phyloP scores from a whole-genome alignment of 2,888 invertebrate genomes.

The Dynastes tityus region DNA sequence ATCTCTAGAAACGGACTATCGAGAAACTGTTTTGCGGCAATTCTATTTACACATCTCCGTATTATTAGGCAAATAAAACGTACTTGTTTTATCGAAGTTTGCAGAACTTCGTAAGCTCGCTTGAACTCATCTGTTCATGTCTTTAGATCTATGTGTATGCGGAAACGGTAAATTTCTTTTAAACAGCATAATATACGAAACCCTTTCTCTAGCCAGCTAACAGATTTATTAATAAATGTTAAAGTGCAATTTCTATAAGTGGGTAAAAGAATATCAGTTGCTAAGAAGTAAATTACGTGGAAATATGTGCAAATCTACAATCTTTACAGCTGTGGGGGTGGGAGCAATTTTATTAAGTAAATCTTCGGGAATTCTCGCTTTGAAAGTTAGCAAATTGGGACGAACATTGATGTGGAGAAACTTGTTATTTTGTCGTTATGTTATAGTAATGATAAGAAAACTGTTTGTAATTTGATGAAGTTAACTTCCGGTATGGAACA shows the following conservation, averaged over 20 bases:
- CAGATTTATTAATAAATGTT: slow-evolving; percentile 6
- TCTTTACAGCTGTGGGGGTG: background rate
- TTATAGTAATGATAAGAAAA: background rate
- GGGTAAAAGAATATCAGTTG: background rate
- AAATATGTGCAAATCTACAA: background rate
- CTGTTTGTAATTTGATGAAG: no score
- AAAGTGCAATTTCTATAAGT: slow-evolving; percentile 7
- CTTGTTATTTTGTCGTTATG: background rate
- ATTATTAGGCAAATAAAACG: background rate
- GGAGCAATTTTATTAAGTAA: slow-evolving; percentile 13
- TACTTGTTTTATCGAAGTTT: background rate
- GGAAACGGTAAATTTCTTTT: slow-evolving; percentile 1
- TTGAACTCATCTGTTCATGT: background rate
- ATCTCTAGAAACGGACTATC: no score
- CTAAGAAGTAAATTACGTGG: slow-evolving; percentile 13
- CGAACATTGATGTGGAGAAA: background rate
- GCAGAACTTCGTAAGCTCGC: background rate
- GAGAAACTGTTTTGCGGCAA: no score
- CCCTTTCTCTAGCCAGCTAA: background rate
- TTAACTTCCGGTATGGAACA: no score
- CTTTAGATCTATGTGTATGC: background rate
- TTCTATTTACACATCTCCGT: no score
- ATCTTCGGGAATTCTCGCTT: background rate
- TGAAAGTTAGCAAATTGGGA: background rate
- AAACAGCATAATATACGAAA: background rate